Conservation (phyloP, 37 sponge, comb jelly and placozoan species). For the Axinella damicornis region DNA sequence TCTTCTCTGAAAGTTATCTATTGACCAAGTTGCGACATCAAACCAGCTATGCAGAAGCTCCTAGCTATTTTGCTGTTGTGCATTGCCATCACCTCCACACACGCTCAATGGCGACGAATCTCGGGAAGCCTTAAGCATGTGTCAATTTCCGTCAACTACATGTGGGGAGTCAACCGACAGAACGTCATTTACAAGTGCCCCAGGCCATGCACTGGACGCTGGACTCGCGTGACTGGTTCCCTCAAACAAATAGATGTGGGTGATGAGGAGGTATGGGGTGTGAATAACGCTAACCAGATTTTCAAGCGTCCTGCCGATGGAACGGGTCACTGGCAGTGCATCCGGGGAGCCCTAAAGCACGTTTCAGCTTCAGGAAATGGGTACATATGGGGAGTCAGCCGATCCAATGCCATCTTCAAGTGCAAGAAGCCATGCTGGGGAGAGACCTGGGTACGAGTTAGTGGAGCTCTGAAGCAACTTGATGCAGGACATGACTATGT, state of each 20-base stretch:
- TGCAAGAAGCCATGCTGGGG: conserved; percentile 73
- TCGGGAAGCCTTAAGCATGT: conserved; percentile 32
- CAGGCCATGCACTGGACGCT: conserved; percentile 44
- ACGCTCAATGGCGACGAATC: conserved; percentile 14
- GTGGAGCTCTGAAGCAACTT: conserved; percentile 50
- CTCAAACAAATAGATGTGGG: conserved; percentile 49
- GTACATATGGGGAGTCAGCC: conserved; percentile 62
- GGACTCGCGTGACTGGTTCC: conserved; percentile 23
- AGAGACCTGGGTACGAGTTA: conserved; percentile 32
- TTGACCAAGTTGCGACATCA: no score
- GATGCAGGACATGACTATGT: conserved; percentile 60
- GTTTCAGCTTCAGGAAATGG: conserved; percentile 75
- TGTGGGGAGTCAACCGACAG: conserved; percentile 35
- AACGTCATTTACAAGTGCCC: conserved; percentile 26
- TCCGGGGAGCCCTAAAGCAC: conserved; percentile 43
- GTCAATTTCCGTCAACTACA: conserved; percentile 14
- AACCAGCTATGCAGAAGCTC: no score
- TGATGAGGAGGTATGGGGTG: conserved; percentile 58
- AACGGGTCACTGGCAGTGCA: conserved; percentile 12
- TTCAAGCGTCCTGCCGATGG: conserved; percentile 46
- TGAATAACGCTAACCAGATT: conserved; percentile 2
- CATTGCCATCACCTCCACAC: no score
- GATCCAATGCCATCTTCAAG: conserved; percentile 36
- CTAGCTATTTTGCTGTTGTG: no score
- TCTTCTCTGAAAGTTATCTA: no score